Evolutionary conservation across 2,888 invertebrate species (phyloP), one percentile per base, ranked within the genome.

Genomic region (Drosophila kuntzei): DNA sequence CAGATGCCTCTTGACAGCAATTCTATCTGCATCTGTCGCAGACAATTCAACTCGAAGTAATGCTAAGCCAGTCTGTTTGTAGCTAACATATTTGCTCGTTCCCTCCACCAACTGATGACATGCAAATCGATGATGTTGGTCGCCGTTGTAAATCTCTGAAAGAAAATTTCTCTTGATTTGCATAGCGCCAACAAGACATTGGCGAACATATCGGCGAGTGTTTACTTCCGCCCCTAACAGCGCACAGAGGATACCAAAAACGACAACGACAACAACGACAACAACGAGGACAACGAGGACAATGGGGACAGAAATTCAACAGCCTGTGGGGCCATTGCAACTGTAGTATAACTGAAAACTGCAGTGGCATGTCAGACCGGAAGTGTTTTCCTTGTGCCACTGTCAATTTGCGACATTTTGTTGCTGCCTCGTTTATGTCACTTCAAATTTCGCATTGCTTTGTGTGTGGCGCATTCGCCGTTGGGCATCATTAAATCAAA

Each of bases 301-400:
- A 47, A 57, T 16, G 14, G 16, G 47, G 14, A 54, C 36, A 46
- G 14, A 43, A 12, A 39, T 44, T 16, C 34, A 54, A 55, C 39
- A 58, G 75, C 79, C 68, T 68, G 68, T 34, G 60, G 79, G 59
- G 41, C 32, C 53, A 46, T 44, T 66, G 65, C 76, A 63, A 53
- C 58, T 66, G 39, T 18, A 16, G 53, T 41, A 37, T 44, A 60
- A 46, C 51, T 71, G 67, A 59, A 39, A 72, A 32, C 78, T 77
- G 60, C 71, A 71, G 41, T 74, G 49, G 53, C 71, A 66, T 77
- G 69, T 47, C 58, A 67, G 44, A 63, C 80, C 87, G 83, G 83
- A 83, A 88, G 74, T 83, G 87, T 76, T 80, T 76, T 79, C 76
- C 82, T 54, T 76, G 71, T 79, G 79, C 74, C 79, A 62, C 67